These are phyloP conservation scores for Arizona elegans DNA, from an alignment of 2,113 vertebrate genomes.

Conservation along the genomic window DNA sequence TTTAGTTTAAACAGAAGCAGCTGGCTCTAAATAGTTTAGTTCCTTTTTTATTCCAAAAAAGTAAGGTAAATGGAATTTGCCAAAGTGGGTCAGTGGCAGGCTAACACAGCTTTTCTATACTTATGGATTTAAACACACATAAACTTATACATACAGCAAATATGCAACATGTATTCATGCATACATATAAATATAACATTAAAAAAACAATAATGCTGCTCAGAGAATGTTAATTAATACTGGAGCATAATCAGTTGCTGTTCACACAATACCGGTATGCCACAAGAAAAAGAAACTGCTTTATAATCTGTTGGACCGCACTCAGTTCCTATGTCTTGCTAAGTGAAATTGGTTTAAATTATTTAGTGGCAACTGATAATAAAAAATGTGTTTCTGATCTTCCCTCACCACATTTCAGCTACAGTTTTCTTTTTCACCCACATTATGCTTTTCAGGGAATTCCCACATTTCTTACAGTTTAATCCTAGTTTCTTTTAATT, in stretches of 20 bases:
- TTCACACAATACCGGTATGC: conserved; percentile 28
- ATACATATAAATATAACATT: conserved; percentile 24
- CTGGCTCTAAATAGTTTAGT: conserved; percentile 52
- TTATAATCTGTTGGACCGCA: conserved; percentile 25
- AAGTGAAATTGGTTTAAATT: neutral
- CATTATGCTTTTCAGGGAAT: neutral
- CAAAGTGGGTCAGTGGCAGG: conserved; percentile 20
- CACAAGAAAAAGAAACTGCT: conserved; percentile 38
- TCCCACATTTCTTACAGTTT: neutral
- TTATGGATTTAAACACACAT: conserved; percentile 11
- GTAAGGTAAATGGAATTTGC: conserved; percentile 60
- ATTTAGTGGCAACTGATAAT: neutral
- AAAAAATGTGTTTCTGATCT: neutral
- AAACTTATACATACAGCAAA: neutral
- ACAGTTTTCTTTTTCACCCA: neutral
- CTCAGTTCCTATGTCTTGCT: neutral
- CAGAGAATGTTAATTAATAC: neutral
- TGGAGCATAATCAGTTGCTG: conserved; percentile 31
- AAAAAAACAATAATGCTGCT: neutral
- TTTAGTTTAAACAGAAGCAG: conserved; percentile 65
- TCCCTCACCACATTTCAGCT: neutral
- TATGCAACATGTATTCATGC: neutral
- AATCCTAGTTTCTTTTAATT: neutral
- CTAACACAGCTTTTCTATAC: conserved; percentile 29
- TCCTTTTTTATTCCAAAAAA: conserved; percentile 44